Base-by-base conservation (phyloP, 2,797 vertebrate genomes). In the Rousettus madagascariensis region DNA sequence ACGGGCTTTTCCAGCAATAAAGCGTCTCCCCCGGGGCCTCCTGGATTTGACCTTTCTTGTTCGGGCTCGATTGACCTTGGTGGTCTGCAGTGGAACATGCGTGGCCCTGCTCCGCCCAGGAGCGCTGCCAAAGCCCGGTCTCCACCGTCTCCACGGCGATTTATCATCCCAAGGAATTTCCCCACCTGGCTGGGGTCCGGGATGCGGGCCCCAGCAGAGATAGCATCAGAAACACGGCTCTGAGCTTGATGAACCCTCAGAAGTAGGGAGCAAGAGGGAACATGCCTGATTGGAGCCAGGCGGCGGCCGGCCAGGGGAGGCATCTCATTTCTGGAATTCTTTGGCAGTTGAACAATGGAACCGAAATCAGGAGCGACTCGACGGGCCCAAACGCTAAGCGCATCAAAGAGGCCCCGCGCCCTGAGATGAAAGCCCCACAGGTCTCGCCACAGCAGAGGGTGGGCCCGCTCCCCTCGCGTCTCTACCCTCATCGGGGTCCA, bases 271-370 rank as follows among this genome's bases (percentile, higher is more conserved):
- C 41, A 7, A 65, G 53, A 75, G 69, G 63, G 43, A 83, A 19
- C 33, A 10, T 0, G 72, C 46, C 9, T 17, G 26, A 4, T 13
- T 51, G 68, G 61, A 72, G 84, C 53, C 71, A 16, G 74, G 49
- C 38, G 41, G 91, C 77, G 68, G 57, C 36, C 15, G 15, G 71
- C 30, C 43, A 0, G 11, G 9, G 28, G 16, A 26, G 2, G 8
- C 59, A 0, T 10, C 68, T 61, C 24, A 6, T 20, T 17, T 88
- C 66, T 66, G 93, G 53, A 84, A 94, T 85, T 63, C 96, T 89
- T 59, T 65, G 66, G 84, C 66, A 86, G 82, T 3, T 36, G 33
- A 87, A 53, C 17, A 22, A 28, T 17, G 65, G 46, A 86, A 65
- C 71, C 41, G n/a, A 74, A 65, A 59, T 2, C 26, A 55, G 10